These are phyloP conservation scores for Anthoscopus minutus DNA, from an alignment of 2,113 vertebrate species.

Conservation along the genomic window DNA sequence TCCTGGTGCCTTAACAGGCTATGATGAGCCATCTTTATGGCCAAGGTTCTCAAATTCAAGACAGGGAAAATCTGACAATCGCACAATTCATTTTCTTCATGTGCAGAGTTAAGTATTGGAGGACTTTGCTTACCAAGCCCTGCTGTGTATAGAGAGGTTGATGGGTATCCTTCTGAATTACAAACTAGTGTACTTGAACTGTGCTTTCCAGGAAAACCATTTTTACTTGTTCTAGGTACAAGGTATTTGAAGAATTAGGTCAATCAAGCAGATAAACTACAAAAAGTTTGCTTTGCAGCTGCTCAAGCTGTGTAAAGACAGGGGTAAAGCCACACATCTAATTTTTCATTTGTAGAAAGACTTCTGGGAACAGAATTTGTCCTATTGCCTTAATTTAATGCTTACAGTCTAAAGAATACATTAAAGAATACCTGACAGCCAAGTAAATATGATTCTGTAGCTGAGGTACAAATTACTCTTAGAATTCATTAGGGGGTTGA, in stretches of 20 bases:
- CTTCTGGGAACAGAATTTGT: neutral
- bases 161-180: neutral
- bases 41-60: neutral
- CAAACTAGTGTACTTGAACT: neutral
- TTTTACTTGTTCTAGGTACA: neutral
- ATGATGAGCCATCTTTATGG: neutral
- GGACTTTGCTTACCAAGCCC: neutral
- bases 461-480: neutral
- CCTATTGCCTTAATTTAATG: neutral
- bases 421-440: neutral
- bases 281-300: neutral
- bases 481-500: neutral
- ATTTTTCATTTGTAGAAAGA: neutral
- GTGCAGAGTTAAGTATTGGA: neutral
- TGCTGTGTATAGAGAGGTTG: neutral
- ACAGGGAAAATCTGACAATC: slow-evolving; percentile 10
- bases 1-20: neutral
- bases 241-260: neutral
- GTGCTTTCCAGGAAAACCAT: neutral
- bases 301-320: neutral
- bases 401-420: neutral
- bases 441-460: neutral
- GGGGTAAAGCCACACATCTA: neutral
- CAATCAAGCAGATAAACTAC: neutral
- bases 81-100: neutral